These are phyloP conservation scores for Paguma larvata DNA, from an alignment of 2,797 vertebrate genomes.

Conservation along the genomic window DNA sequence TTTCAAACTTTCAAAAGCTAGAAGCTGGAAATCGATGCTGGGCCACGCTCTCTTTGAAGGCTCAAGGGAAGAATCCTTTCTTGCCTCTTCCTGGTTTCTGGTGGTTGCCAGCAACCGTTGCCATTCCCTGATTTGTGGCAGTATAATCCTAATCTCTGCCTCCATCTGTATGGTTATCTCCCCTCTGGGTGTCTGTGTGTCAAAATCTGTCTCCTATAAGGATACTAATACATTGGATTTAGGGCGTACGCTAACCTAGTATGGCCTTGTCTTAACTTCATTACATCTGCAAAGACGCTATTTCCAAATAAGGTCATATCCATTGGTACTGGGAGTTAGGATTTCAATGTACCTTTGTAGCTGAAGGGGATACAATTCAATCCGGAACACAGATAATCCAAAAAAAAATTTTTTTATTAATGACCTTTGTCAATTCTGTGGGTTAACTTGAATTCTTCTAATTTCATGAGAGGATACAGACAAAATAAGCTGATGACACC, in stretches of 20 bases:
- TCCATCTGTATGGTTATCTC: not conserved
- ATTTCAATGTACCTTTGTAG: not conserved
- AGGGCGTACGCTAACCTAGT: not conserved
- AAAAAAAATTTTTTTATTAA: not conserved
- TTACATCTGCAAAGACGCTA: not conserved
- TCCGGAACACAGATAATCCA: not conserved
- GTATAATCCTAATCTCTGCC: not conserved
- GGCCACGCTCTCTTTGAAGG: not conserved
- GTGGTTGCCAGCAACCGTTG: not conserved
- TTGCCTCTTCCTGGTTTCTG: not conserved
- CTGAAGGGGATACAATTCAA: not conserved
- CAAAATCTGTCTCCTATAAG: not conserved
- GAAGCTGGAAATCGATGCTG: not conserved
- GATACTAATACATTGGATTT: not conserved
- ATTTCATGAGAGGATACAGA: conserved; percentile 1
- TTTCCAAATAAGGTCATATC: not conserved
- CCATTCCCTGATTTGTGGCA: not conserved
- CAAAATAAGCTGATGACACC: conserved; percentile 18
- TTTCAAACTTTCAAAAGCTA: not conserved
- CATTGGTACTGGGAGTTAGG: not conserved
- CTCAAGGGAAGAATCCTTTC: not conserved
- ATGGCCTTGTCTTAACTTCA: not conserved
- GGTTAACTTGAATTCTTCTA: conserved; percentile 39
- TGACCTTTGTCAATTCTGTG: conserved; percentile 22
- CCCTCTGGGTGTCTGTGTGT: not conserved